Evolutionary conservation across 2,113 vertebrate genomes (phyloP).

Genomic region (Paradoxurus hermaphroditus): DNA sequence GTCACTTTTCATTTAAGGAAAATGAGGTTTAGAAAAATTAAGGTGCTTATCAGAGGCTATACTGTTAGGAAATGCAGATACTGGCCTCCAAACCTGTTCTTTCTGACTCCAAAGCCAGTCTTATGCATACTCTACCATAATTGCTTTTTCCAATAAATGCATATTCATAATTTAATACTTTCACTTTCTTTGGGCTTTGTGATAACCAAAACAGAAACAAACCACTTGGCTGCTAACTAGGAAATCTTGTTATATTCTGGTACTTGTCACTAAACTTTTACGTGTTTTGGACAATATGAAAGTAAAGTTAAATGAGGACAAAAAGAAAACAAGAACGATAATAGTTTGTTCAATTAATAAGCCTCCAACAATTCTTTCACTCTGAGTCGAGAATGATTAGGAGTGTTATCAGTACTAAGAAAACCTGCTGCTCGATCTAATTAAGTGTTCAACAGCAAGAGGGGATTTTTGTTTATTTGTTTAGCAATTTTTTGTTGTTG

Average conservation of each 20-base stretch:
- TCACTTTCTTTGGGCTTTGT: background rate
- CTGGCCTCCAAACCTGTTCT: background rate
- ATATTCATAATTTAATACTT: slow-evolving; percentile 7
- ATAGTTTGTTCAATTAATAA: background rate
- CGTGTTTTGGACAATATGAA: background rate
- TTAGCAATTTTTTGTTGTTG: background rate
- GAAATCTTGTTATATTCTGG: background rate
- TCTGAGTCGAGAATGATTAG: background rate
- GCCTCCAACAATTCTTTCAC: background rate
- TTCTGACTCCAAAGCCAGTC: background rate
- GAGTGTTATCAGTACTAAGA: background rate
- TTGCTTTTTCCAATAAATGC: background rate
- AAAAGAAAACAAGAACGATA: background rate
- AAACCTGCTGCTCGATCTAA: background rate
- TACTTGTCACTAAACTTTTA: background rate
- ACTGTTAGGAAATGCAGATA: background rate
- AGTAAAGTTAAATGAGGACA: background rate
- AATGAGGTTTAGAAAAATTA: background rate
- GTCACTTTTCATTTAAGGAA: background rate
- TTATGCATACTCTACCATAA: background rate
- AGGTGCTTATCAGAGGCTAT: background rate
- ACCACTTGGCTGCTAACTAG: background rate
- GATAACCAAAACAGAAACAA: background rate
- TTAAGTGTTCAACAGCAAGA: background rate
- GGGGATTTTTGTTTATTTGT: background rate